Base-by-base conservation (phyloP, 2,113 vertebrate species). In the Panthera tigris region DNA sequence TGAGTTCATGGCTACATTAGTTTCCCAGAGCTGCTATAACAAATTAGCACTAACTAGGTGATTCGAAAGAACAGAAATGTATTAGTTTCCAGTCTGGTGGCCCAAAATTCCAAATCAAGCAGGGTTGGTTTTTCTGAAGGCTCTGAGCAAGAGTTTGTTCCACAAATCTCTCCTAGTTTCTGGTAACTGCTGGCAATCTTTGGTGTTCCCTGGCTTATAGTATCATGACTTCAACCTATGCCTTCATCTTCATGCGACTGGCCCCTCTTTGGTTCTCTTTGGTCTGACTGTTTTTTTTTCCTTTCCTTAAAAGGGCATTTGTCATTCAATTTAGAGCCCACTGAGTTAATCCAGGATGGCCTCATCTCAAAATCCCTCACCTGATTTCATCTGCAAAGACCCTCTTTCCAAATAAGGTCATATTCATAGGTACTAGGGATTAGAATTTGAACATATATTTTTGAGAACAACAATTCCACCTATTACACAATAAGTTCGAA, bases 231-330 rank as follows among this genome's bases (percentile, higher is more conserved):
- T 10, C 83, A 41, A 68, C 19, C 29, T 50, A 29, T 41, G 61
- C 18, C 9, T 78, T n/a, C 8, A 33, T 14, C n/a, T n/a, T n/a
- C 4, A 27, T 12, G 29, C 13, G 7, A 14, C 27, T 1, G 0
- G 29, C 5, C 11, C 23, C 11, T 16, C 1, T 21, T 41, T 65
- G 27, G 7, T 31, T 23, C 55, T 31, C 29, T 12, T 74, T 16
- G 5, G 41, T 18, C 31, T 52, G 7, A n/a, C 39, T 61, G 65
- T 33, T 36, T 48, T 48, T 33, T 36, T 48, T 3, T 21, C 33
- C 21, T 66, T 33, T 65, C 65, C 52, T 45, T 15, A 66, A 63
- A 79, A 48, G 4, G 7, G 6, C 36, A 45, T 16, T 82, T 66
- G 10, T 31, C 25, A 23, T 14, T 74, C 16, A 14, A 19, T 57